These are phyloP conservation scores for Oxycera nigricornis DNA, from an alignment of 2,888 invertebrate species.

Conservation along the genomic window DNA sequence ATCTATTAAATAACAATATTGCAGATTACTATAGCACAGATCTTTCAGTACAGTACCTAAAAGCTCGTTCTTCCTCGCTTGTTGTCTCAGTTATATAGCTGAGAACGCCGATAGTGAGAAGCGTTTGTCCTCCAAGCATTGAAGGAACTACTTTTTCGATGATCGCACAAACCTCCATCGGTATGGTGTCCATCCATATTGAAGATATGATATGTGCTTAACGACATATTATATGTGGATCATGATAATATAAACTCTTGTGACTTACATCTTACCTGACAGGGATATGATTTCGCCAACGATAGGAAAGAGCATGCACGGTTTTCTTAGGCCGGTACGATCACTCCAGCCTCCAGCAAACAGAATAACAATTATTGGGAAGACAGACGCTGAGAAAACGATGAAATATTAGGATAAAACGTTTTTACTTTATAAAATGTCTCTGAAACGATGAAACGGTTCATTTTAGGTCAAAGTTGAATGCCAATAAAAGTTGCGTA, in stretches of 20 bases:
- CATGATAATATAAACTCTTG: too few species aligned
- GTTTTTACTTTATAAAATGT: too few species aligned
- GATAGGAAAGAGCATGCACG: constrained; percentile 59
- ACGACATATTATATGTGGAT: background rate
- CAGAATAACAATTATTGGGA: constrained; percentile 59
- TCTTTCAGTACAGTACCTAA: constrained; percentile 50
- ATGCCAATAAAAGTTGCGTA: too few species aligned
- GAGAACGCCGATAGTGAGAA: constrained; percentile 60
- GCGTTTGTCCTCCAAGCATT: constrained; percentile 58
- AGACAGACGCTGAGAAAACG: constrained; percentile 55
- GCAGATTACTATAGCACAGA: background rate
- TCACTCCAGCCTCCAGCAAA: constrained; percentile 62
- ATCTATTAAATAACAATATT: constrained; percentile 44
- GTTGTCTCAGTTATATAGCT: constrained; percentile 61
- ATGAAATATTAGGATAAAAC: background rate
- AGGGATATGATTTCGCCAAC: constrained; percentile 57
- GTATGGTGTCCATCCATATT: constrained; percentile 58
- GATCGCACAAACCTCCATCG: constrained; percentile 60
- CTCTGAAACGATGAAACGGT: too few species aligned
- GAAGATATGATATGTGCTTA: constrained; percentile 49
- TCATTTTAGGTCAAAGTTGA: too few species aligned
- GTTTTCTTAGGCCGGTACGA: constrained; percentile 59
- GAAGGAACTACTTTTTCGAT: constrained; percentile 59
- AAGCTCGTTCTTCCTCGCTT: constrained; percentile 59
- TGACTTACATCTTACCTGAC: constrained; percentile 52